Base-by-base conservation (phyloP, 2,113 vertebrate genomes). In the Percopsis transmontana region DNA sequence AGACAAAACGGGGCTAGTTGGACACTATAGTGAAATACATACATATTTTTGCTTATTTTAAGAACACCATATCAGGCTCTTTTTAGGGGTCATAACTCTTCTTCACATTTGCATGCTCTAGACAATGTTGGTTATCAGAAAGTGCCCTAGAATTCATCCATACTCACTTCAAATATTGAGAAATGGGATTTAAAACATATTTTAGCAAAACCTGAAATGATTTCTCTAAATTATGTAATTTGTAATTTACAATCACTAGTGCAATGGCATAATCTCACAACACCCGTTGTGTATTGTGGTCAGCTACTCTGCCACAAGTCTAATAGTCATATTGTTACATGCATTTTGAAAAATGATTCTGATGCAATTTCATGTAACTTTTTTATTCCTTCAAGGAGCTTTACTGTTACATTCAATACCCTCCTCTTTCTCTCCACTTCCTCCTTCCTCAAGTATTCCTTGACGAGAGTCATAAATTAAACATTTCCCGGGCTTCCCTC, bases 401-500 rank as follows among this genome's bases (percentile, higher is more conserved):
- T 66, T 0, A 1, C 52, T 58, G 66, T 66, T 70, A n/a, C 21
- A 68, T 62, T 59, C 15, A 8, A 70, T 73, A 74, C 74, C 68
- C 41, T 57, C 62, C 56, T 24, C 53, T 12, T 15, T 3, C 64
- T 42, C 58, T 73, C 74, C 64, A 19, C 18, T 38, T 73, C 74
- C 10, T 76, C 51, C 66, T 72, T 66, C 68, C 60, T 60, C 68
- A 52, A 83, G 72, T 70, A 80, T 80, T 87, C 80, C 79, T 83
- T 77, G 67, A 72, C 39, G 33, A 59, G 72, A 18, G 53, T 82
- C 83, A 88, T 91, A 85, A 88, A 88, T 91, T 84, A 89, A 91
- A 91, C 85, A 91, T 90, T 51, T 71, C 78, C 77, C 70, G 63
- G 55, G 74, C 72, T 83, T 85, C 82, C 82, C 84, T 63, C 2